Evolutionary conservation across 2,113 vertebrate genomes (phyloP).

Genomic region (Collichthys lucidus): DNA sequence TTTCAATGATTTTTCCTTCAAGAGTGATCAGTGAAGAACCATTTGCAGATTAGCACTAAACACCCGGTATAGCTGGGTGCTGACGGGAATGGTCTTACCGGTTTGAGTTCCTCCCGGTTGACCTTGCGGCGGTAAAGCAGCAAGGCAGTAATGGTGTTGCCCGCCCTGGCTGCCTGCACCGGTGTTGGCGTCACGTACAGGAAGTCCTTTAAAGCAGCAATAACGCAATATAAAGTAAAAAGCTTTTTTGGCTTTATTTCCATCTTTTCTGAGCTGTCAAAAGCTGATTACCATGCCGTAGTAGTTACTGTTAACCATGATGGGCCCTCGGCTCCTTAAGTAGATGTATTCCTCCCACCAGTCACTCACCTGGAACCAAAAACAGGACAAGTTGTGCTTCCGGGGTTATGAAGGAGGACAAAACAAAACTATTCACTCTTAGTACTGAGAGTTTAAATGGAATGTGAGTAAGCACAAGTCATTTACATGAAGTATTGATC

Average conservation of each 20-base stretch:
- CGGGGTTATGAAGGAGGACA: neutral
- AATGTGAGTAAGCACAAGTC: neutral
- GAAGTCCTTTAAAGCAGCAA: slow-evolving; percentile 84
- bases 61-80: too few species aligned
- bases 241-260: too few species aligned
- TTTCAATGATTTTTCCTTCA: too few species aligned
- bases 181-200: slow-evolving; percentile 88
- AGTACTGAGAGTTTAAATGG: neutral
- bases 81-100: slow-evolving; percentile 77
- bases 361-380: slow-evolving; percentile 88
- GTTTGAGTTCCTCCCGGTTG: slow-evolving; percentile 93
- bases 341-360: slow-evolving; percentile 96
- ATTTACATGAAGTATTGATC: neutral
- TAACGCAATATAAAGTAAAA: neutral
- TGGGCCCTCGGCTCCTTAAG: slow-evolving; percentile 84
- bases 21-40: too few species aligned
- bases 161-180: slow-evolving; percentile 93
- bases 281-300: slow-evolving; percentile 88
- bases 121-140: slow-evolving; percentile 93
- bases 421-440: neutral
- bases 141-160: slow-evolving; percentile 91
- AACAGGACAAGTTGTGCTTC: neutral
- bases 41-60: too few species aligned
- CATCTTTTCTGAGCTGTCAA: neutral
- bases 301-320: slow-evolving; percentile 94